phyloP scores from a whole-genome alignment of 2,888 invertebrate genomes.

The Lamellibrachia satsuma region DNA sequence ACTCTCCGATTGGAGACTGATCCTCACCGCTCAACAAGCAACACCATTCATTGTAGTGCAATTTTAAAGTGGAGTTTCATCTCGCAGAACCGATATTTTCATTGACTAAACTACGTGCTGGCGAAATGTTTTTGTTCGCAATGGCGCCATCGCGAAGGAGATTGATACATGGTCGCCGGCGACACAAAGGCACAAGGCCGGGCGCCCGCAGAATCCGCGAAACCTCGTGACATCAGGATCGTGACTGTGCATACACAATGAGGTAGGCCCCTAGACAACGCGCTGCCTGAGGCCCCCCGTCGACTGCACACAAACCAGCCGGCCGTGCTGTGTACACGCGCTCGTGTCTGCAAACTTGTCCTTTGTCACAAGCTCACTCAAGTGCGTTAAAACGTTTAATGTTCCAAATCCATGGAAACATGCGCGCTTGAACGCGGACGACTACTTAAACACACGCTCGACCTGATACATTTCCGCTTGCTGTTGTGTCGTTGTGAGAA shows the following conservation, averaged over 20 bases:
- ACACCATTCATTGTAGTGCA: constrained; percentile 11
- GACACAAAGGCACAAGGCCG: neutral
- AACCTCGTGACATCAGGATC: neutral
- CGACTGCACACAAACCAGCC: neutral
- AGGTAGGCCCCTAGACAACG: neutral
- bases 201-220: neutral
- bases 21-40: neutral
- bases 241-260: neutral
- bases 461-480: neutral
- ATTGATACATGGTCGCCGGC: neutral
- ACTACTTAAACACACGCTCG: neutral
- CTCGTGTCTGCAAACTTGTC: neutral
- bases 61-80: constrained; percentile 10
- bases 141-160: neutral
- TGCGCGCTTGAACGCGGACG: neutral
- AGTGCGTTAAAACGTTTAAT: neutral
- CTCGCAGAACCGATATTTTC: neutral
- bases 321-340: neutral
- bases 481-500: neutral
- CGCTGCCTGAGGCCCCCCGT: neutral
- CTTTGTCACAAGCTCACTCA: neutral
- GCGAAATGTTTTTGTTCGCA: neutral
- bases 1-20: neutral
- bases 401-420: constrained; percentile 17
- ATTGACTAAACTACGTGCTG: neutral